Percentiles rank a stretch among this genome's conserved stretches.
Conservation (phyloP, 1,140 invertebrate genomes). For the Philopotamus ludificatus region DNA sequence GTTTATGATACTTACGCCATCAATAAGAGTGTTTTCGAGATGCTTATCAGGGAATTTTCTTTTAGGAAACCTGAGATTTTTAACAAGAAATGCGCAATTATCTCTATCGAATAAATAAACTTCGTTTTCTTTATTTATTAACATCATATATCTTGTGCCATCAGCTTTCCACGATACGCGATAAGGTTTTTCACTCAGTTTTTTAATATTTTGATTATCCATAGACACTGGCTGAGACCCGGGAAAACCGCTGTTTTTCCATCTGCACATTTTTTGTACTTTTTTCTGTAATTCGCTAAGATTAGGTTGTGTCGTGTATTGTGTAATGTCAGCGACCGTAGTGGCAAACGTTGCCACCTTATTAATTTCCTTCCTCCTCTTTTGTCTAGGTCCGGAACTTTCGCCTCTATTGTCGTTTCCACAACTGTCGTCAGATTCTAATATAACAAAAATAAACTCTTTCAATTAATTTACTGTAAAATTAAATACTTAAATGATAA, state of each 20-base stretch:
- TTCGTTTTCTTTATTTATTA: conserved; percentile 81
- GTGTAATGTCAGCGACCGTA: conserved; percentile 72
- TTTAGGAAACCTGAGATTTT: conserved; percentile 75
- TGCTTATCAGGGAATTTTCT: conserved; percentile 70
- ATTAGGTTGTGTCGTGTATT: conserved; percentile 62
- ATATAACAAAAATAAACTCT: conserved; percentile 20
- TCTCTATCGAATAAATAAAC: conserved; percentile 96
- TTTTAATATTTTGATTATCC: conserved; percentile 78
- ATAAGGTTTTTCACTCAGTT: conserved; percentile 80
- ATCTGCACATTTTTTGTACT: conserved; percentile 80
- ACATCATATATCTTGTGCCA: conserved; percentile 96
- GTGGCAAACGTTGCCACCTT: conserved; percentile 78
- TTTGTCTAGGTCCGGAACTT: conserved; percentile 32
- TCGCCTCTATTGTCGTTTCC: conserved; percentile 28
- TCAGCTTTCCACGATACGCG: conserved; percentile 99
- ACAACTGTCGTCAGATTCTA: conserved; percentile 38
- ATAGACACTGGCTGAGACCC: conserved; percentile 97
- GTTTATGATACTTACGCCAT: conserved; percentile 68
- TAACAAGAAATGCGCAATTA: conserved; percentile 88
- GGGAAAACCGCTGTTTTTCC: conserved; percentile 82
- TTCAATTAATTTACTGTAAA: background rate
- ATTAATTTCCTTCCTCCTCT: conserved; percentile 42
- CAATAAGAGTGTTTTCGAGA: conserved; percentile 83
- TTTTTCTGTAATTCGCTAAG: conserved; percentile 70
- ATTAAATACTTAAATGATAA: background rate